Percentiles rank a stretch among this genome's conserved stretches.
Evolutionary conservation across 2,113 vertebrate species (phyloP).

Genomic region (Eulacestoma nigropectus): DNA sequence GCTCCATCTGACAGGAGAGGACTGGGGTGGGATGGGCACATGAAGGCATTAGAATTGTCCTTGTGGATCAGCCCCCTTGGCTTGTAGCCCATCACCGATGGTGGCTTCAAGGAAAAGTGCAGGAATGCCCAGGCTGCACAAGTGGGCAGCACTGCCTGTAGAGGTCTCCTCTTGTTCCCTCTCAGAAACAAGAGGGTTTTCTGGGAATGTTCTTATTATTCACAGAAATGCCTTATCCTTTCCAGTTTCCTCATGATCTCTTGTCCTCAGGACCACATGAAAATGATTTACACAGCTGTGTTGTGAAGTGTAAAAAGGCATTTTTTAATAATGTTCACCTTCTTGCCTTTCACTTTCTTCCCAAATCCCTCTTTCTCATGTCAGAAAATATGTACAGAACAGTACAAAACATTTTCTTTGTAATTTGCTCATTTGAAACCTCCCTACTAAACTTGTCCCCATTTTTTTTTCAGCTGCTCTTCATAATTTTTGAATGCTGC

Average conservation of each 20-base stretch:
- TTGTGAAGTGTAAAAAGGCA: background rate
- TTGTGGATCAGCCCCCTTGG: background rate
- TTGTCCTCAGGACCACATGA: background rate
- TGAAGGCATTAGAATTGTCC: background rate
- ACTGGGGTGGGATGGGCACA: no score
- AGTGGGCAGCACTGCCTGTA: background rate
- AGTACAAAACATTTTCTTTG: background rate
- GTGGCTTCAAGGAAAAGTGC: background rate
- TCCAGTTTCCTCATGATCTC: background rate
- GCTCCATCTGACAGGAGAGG: background rate
- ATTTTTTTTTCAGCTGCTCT: background rate
- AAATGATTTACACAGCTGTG: background rate
- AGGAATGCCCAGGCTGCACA: background rate
- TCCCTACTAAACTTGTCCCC: background rate
- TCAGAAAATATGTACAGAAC: background rate
- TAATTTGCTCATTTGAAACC: background rate
- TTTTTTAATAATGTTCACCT: background rate
- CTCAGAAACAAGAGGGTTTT: background rate
- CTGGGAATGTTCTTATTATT: background rate
- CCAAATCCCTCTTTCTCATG: background rate
- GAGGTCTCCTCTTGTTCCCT: background rate
- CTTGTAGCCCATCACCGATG: background rate
- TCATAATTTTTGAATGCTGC: background rate
- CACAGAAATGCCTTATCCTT: background rate
- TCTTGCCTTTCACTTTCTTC: background rate